Conservation (phyloP, 2,113 vertebrate species). For the Lycaon pictus region DNA sequence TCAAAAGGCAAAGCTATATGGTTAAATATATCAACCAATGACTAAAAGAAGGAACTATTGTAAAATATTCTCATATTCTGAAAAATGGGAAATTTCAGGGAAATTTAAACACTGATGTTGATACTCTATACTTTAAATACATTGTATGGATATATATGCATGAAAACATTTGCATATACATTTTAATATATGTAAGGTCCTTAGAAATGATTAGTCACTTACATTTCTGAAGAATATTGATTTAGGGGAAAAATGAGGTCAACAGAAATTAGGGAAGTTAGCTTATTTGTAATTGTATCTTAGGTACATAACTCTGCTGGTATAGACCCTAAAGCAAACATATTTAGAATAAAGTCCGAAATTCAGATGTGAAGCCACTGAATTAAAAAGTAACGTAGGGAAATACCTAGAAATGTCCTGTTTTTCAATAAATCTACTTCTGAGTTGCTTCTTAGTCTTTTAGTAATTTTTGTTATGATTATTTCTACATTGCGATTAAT, state of each 20-base stretch:
- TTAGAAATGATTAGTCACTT: neutral
- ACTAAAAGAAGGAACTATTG: neutral
- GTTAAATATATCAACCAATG: slow-evolving; percentile 22
- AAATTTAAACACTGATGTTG: slow-evolving; percentile 11
- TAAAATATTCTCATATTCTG: neutral
- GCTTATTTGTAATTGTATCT: neutral
- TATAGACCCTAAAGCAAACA: neutral
- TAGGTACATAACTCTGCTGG: neutral
- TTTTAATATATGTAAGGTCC: neutral
- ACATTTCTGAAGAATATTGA: neutral
- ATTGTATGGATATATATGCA: neutral
- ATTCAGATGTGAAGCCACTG: neutral
- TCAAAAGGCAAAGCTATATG: slow-evolving; percentile 49
- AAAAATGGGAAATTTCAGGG: neutral
- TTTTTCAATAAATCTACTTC: slow-evolving; percentile 46
- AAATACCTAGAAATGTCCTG: neutral
- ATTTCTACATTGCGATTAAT: slow-evolving; percentile 29
- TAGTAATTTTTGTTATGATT: slow-evolving; percentile 15
- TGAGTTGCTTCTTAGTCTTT: slow-evolving; percentile 35
- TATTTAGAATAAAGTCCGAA: neutral
- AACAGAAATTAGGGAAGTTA: neutral
- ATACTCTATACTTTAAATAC: neutral
- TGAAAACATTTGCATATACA: neutral
- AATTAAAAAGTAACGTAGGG: neutral
- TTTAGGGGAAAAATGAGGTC: neutral